A percentile compares a stretch with the other conserved stretches of the same genome.
phyloP scores from a whole-genome alignment of 2,797 vertebrate species.

The Picus viridis region DNA sequence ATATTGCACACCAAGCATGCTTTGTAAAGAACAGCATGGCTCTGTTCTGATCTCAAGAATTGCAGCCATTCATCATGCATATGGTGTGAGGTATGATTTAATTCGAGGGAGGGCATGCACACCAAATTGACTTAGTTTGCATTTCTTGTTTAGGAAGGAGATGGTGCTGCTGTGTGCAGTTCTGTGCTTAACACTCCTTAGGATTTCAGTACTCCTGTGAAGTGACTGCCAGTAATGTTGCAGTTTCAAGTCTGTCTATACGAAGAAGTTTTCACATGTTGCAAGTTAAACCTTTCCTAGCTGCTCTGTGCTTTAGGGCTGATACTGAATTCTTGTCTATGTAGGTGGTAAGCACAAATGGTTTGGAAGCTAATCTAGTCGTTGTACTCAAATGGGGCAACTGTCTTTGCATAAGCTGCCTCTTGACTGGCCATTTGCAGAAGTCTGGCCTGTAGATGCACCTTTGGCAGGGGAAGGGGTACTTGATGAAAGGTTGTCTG shows the following conservation, averaged over 20 bases:
- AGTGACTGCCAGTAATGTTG: neutral
- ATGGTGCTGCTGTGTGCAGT: neutral
- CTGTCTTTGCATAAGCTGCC: neutral
- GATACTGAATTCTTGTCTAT: neutral
- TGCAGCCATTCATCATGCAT: neutral
- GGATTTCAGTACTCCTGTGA: neutral
- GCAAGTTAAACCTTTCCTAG: neutral
- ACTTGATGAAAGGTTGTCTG: neutral
- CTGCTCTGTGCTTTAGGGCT: neutral
- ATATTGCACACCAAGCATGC: neutral
- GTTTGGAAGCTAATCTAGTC: neutral
- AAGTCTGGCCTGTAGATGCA: neutral
- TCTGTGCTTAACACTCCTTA: neutral
- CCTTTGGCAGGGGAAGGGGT: neutral
- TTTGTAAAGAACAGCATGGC: neutral
- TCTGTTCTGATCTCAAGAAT: neutral
- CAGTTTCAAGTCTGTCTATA: neutral
- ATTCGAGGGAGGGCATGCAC: neutral
- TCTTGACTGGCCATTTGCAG: neutral
- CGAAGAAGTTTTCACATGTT: neutral
- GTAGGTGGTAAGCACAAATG: neutral
- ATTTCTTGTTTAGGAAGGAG: neutral
- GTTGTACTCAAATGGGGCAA: neutral
- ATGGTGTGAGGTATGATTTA: neutral
- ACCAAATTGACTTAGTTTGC: neutral